Conservation (phyloP, 2,888 invertebrate genomes). For the Beris chalybata region DNA sequence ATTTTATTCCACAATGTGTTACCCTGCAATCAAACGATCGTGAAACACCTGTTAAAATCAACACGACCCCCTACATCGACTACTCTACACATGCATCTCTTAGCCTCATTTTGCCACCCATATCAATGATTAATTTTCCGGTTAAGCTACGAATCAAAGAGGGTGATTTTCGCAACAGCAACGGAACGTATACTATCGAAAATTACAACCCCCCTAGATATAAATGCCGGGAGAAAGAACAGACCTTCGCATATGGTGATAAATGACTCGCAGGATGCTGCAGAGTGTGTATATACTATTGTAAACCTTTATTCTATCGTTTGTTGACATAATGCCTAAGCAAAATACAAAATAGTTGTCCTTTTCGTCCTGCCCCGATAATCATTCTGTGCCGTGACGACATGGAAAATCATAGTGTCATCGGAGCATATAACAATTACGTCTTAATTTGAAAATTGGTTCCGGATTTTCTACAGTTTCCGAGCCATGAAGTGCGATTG, state of each 20-base stretch:
- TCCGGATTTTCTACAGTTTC: slow-evolving; percentile 3
- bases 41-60: background rate
- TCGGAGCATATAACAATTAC: slow-evolving; percentile 23
- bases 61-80: slow-evolving; percentile 9
- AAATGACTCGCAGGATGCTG: background rate
- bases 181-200: too few species aligned
- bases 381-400: slow-evolving; percentile 5
- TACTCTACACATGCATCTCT: too few species aligned
- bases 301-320: background rate
- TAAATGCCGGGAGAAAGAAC: too few species aligned
- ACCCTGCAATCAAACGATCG: too few species aligned
- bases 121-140: slow-evolving; percentile 27
- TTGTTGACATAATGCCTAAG: background rate
- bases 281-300: background rate
- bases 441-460: slow-evolving; percentile 29
- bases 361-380: background rate
- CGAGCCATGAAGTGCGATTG: too few species aligned
- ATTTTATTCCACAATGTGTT: too few species aligned
- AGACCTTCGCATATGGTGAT: background rate
- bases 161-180: background rate
- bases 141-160: slow-evolving; percentile 16
- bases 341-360: slow-evolving; percentile 8
- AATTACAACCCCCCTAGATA: too few species aligned
- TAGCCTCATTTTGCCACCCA: background rate
- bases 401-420: slow-evolving; percentile 19